phyloP scores from a whole-genome alignment of 1,140 invertebrate species.

The Dendroctonus ponderosae region DNA sequence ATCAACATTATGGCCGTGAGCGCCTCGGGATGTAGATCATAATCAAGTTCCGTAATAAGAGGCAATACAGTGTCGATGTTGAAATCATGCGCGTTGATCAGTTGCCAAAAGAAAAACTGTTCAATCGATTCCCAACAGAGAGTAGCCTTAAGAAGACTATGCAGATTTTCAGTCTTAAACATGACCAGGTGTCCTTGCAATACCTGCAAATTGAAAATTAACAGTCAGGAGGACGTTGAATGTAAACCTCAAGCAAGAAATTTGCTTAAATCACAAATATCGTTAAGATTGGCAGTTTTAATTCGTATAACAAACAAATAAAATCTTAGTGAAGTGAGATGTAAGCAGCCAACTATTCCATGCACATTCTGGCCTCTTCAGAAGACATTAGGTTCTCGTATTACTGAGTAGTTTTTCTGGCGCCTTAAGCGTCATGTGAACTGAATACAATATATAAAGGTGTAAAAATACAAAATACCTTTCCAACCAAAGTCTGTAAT shows the following conservation, averaged over 20 bases:
- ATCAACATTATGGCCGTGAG: slow-evolving; percentile 86
- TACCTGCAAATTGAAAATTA: slow-evolving; percentile 53
- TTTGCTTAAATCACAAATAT: neutral
- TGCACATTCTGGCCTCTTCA: too few relatives aligned
- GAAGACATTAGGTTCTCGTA: too few relatives aligned
- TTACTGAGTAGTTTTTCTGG: too few relatives aligned
- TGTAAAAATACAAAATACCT: slow-evolving; percentile 43
- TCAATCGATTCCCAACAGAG: slow-evolving; percentile 95
- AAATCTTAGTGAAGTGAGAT: too few relatives aligned
- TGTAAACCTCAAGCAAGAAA: neutral
- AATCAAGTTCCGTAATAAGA: slow-evolving; percentile 85
- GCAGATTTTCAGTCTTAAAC: slow-evolving; percentile 73
- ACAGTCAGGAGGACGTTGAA: neutral
- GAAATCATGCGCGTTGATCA: slow-evolving; percentile 89
- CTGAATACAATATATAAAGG: neutral
- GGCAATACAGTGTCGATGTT: slow-evolving; percentile 86
- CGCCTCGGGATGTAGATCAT: slow-evolving; percentile 85
- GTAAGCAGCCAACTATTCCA: too few relatives aligned
- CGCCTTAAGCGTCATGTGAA: too few relatives aligned
- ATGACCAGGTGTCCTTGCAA: slow-evolving; percentile 83
- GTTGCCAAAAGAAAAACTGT: slow-evolving; percentile 94
- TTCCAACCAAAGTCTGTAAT: slow-evolving; percentile 85
- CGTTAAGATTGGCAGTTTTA: neutral
- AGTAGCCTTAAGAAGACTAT: slow-evolving; percentile 73
- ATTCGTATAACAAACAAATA: too few relatives aligned